These are phyloP conservation scores for Vandiemenella viatica DNA, from an alignment of 2,888 invertebrate species.

Conservation along the genomic window DNA sequence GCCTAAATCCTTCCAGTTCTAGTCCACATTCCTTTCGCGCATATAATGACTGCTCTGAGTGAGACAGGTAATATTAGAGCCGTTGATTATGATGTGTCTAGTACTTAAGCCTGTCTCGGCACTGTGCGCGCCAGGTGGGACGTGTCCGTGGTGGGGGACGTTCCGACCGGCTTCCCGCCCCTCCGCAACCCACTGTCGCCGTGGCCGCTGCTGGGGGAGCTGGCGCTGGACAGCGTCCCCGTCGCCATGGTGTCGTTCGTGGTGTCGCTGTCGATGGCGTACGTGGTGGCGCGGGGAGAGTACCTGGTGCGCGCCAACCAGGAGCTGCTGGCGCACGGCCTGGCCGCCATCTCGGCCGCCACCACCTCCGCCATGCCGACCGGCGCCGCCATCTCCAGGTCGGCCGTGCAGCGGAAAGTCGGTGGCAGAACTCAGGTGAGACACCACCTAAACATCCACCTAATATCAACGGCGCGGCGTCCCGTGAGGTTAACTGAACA, in stretches of 20 bases:
- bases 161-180: background rate
- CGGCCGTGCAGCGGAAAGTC: background rate
- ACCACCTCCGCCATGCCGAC: background rate
- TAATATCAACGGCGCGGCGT: too few species aligned
- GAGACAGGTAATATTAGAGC: too few species aligned
- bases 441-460: too few species aligned
- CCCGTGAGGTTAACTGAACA: too few species aligned
- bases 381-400: background rate
- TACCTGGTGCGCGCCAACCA: conserved; percentile 1
- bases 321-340: conserved; percentile 2
- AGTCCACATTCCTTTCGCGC: too few species aligned
- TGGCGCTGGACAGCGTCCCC: background rate
- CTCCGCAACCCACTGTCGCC: background rate
- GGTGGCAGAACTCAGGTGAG: conserved; percentile 6
- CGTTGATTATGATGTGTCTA: too few species aligned
- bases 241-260: background rate
- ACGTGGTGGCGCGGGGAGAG: background rate
- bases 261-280: background rate
- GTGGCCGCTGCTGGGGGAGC: background rate
- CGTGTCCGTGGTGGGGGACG: background rate
- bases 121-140: too few species aligned
- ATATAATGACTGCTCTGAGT: too few species aligned
- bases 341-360: background rate
- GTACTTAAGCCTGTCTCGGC: too few species aligned
- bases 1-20: too few species aligned